A percentile compares a stretch with the other conserved stretches of the same genome.
Evolutionary conservation across 2,113 vertebrate species (phyloP).

Genomic region (Blennius ocellaris): DNA sequence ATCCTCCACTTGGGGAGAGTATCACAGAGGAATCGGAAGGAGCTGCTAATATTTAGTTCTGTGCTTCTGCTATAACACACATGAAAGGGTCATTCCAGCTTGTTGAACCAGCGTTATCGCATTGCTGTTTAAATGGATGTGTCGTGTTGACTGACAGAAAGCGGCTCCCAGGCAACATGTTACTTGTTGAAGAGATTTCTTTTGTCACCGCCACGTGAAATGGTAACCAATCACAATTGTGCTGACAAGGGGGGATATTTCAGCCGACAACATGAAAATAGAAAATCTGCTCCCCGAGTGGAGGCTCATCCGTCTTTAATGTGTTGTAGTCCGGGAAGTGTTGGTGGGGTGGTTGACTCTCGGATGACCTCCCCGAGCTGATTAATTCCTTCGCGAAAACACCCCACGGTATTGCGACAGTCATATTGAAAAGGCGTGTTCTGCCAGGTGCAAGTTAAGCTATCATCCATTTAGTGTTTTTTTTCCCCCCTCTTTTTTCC

Average conservation of each 20-base stretch:
- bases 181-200: conserved; percentile 2
- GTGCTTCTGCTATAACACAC: not conserved
- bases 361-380: conserved; percentile 51
- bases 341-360: conserved; percentile 44
- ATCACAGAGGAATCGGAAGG: not conserved
- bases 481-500: not conserved
- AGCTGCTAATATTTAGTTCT: not conserved
- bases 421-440: conserved; percentile 52
- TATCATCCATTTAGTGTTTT: conserved; percentile 37
- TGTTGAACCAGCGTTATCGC: not conserved
- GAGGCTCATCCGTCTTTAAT: conserved; percentile 67
- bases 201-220: conserved; percentile 29
- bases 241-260: conserved; percentile 52
- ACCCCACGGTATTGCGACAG: conserved; percentile 10
- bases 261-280: conserved; percentile 40
- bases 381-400: conserved; percentile 49
- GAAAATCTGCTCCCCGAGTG: too few species aligned
- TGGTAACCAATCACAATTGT: conserved; percentile 14
- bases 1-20: not conserved
- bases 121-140: conserved; percentile 5
- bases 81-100: not conserved
- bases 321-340: conserved; percentile 51
- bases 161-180: conserved; percentile 4
- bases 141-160: not conserved
- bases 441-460: conserved; percentile 38